A percentile compares a stretch with the other conserved stretches of the same genome.
Conservation (phyloP, 2,113 vertebrate species). For the Podiceps cristatus region DNA sequence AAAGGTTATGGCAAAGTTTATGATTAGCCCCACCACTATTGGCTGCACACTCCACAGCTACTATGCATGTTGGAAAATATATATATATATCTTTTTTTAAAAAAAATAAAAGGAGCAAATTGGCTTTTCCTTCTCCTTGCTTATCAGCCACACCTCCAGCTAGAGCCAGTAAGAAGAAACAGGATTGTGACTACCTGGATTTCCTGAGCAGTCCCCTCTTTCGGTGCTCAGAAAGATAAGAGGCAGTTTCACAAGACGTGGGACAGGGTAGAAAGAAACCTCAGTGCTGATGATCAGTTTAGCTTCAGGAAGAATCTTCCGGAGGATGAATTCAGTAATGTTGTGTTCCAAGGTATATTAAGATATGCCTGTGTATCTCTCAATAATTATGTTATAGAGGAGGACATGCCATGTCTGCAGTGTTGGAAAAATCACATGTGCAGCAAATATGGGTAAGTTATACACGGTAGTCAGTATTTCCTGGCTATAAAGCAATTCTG, state of each 20-base stretch:
- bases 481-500: neutral
- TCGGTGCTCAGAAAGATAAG: neutral
- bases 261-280: neutral
- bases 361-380: neutral
- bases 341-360: neutral
- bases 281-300: neutral
- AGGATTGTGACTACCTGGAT: neutral
- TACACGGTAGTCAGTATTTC: neutral
- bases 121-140: neutral
- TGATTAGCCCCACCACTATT: neutral
- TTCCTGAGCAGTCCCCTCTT: neutral
- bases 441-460: neutral
- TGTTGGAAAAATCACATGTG: neutral
- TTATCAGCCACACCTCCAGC: neutral
- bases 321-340: neutral
- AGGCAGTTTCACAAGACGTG: neutral
- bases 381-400: neutral
- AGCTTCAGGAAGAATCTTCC: neutral
- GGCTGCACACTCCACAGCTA: neutral
- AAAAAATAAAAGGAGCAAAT: neutral
- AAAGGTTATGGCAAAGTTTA: neutral
- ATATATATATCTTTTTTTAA: neutral
- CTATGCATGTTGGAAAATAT: neutral
- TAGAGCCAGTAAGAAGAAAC: neutral
- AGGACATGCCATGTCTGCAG: neutral